These are phyloP conservation scores for Miniopterus natalensis DNA, from an alignment of 2,113 vertebrate genomes.

Conservation along the genomic window DNA sequence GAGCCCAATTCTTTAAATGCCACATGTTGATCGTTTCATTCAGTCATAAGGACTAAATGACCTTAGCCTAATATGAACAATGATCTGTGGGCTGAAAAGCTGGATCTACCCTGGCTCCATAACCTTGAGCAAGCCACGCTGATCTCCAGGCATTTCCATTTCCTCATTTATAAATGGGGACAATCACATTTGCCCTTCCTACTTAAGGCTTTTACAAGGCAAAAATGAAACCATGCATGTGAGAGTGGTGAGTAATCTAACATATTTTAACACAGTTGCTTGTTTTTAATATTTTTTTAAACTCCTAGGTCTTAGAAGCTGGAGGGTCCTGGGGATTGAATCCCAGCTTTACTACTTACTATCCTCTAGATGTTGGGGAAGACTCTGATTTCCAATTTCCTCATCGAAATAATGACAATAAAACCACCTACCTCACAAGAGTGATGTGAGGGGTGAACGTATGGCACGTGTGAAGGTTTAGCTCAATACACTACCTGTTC, in stretches of 20 bases:
- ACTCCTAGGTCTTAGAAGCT: neutral
- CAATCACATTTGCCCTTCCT: neutral
- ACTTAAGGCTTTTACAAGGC: neutral
- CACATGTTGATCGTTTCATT: neutral
- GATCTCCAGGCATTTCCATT: neutral
- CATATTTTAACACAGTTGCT: neutral
- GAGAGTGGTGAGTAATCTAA: neutral
- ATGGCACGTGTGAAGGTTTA: rapidly evolving
- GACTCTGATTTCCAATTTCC: neutral
- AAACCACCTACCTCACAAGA: neutral
- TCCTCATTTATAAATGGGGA: neutral
- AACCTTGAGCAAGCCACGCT: neutral
- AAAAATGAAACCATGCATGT: neutral
- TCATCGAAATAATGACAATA: neutral
- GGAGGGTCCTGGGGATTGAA: neutral
- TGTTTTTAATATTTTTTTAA: slow-evolving; percentile 19
- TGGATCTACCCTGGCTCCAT: neutral
- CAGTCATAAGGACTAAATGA: neutral
- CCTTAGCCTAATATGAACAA: neutral
- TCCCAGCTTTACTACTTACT: neutral
- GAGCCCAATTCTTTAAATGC: neutral
- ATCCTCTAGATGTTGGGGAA: neutral
- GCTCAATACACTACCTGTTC: neutral
- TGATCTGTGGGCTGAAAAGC: neutral
- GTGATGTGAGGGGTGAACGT: rapidly evolving